Evolutionary conservation across 2,888 invertebrate genomes (phyloP).

Genomic region (Drosophila nr. perissopoda): DNA sequence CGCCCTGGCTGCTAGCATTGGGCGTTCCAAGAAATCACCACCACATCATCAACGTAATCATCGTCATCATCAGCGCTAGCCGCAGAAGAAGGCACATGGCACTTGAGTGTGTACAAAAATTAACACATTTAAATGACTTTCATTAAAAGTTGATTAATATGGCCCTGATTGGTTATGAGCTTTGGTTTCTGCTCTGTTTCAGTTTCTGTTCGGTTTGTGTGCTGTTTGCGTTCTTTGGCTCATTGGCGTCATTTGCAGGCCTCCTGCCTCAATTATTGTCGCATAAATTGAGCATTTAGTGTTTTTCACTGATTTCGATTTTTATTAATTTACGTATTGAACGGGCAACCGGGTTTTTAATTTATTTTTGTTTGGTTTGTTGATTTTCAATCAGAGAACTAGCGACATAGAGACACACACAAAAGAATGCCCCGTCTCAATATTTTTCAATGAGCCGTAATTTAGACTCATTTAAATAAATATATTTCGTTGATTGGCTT

Average conservation of each 20-base stretch:
- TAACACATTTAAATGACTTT: conserved; percentile 79
- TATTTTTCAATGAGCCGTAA: conserved; percentile 82
- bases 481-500: conserved; percentile 79
- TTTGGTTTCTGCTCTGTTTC: conserved; percentile 41
- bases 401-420: conserved; percentile 22
- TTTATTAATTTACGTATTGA: conserved; percentile 78
- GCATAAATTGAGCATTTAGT: conserved; percentile 79
- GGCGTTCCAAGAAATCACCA: conserved; percentile 52
- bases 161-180: conserved; percentile 78
- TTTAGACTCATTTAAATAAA: conserved; percentile 83
- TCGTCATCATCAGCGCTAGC: conserved; percentile 6
- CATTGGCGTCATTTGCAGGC: conserved; percentile 64
- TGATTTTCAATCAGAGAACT: conserved; percentile 74
- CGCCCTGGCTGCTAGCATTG: conserved; percentile 1
- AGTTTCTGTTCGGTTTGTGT: conserved; percentile 8
- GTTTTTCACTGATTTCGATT: conserved; percentile 75
- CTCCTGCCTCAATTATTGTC: conserved; percentile 71
- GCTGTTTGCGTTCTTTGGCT: conserved; percentile 41
- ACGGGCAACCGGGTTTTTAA: conserved; percentile 14
- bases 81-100: conserved; percentile 22
- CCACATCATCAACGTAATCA: conserved; percentile 21
- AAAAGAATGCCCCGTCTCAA: conserved; percentile 43
- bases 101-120: conserved; percentile 58
- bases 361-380: conserved; percentile 44
- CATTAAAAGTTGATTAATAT: conserved; percentile 81